Evolutionary conservation across 2,113 vertebrate genomes (phyloP), one percentile per base, ranked within the genome.

Genomic region (Sisor rabdophorus): DNA sequence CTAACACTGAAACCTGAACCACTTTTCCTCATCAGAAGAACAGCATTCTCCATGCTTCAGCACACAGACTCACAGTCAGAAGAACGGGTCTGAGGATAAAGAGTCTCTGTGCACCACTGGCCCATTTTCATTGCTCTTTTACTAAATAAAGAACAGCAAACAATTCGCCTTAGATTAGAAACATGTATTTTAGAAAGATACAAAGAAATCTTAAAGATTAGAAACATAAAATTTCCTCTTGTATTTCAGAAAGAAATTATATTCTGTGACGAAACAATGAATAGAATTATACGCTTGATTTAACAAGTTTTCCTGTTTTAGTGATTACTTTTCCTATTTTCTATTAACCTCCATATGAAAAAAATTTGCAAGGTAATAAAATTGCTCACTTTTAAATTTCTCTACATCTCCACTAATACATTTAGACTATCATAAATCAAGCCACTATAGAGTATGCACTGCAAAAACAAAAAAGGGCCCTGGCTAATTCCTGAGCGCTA

Each of bases 301-400:
- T 89, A 86, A 89, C 89, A 88, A 84, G 83, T 89, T 85, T 81
- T 78, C 85, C 24, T 56, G 13, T 72, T 90, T 87, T 79, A 84
- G 80, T 76, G 84, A 83, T 86, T 73, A 55, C 83, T 89, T 90
- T 91, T 87, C 81, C 85, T 15, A 67, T 84, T 84, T 79, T 69
- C 67, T 24, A 72, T 20, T 73, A 36, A 72, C 83, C 73, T 84
- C 69, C 8, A 36, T 36, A 36, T 2, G 32, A 36, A 36, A 36
- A 71, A 58, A 82, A 88, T 89, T 78, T 79, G 67, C 17, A 7
- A 59, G 1, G 75, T 79, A 32, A 28, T 89, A 89, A 91, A 91
- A 89, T 83, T 65, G 89, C 89, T 88, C 85, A 36, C 77, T 79
- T 89, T 91, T 50, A 90, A 88, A 88, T 90, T 90, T 89, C 86